Evolutionary conservation across 2,113 vertebrate genomes (phyloP).

Genomic region (Campylorhamphus procurvoides): DNA sequence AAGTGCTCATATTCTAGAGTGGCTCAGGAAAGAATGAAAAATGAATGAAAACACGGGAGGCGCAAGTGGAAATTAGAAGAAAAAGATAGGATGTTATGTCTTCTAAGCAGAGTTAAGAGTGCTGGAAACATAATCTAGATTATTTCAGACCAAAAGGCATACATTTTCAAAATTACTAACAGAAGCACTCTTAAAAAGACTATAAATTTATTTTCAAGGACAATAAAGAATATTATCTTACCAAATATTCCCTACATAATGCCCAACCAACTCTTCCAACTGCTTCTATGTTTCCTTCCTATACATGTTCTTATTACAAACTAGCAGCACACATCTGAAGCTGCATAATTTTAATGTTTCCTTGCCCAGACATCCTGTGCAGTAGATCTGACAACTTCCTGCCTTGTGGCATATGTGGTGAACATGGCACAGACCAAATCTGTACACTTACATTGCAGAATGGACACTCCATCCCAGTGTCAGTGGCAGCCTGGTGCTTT

Average conservation of each 20-base stretch:
- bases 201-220: not conserved
- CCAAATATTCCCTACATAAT: not conserved
- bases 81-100: not conserved
- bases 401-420: not conserved
- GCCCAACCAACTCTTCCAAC: not conserved
- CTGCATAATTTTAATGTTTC: not conserved
- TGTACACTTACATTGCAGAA: conserved; percentile 78
- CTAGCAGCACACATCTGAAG: not conserved
- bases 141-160: not conserved
- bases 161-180: not conserved
- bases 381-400: not conserved
- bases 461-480: conserved; percentile 86
- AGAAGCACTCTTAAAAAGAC: not conserved
- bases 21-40: not conserved
- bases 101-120: not conserved
- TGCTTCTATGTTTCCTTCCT: not conserved
- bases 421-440: not conserved
- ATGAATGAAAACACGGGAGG: not conserved
- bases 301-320: not conserved
- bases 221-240: not conserved
- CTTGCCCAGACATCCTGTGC: not conserved
- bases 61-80: not conserved
- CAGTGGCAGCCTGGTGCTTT: conserved; percentile 86
- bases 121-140: not conserved
- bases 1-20: not conserved